phyloP scores from a whole-genome alignment of 1,140 invertebrate species.

The Brachionus calyciflorus region DNA sequence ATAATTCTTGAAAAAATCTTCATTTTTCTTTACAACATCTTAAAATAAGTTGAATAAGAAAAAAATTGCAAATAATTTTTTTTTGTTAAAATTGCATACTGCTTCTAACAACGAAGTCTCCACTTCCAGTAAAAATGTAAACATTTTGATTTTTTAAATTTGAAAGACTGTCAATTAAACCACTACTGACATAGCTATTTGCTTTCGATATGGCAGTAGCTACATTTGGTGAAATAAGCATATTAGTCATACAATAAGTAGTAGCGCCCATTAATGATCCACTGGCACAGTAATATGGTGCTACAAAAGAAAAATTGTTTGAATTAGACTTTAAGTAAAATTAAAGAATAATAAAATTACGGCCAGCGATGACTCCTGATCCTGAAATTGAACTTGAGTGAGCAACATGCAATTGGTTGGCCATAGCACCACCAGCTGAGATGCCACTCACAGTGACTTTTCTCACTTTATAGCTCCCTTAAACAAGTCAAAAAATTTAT shows the following conservation, averaged over 20 bases:
- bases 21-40: constrained; percentile 54
- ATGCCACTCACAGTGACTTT: constrained; percentile 60
- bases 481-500: neutral
- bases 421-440: constrained; percentile 60
- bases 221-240: constrained; percentile 49
- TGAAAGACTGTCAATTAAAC: constrained; percentile 53
- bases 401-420: constrained; percentile 60
- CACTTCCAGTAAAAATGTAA: constrained; percentile 57
- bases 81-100: too few relatives aligned
- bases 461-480: constrained; percentile 45
- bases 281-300: constrained; percentile 55
- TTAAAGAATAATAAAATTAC: constrained; percentile 49
- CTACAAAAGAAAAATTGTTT: constrained; percentile 49
- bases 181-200: neutral
- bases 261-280: constrained; percentile 50
- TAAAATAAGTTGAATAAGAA: constrained; percentile 28
- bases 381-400: constrained; percentile 57
- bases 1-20: constrained; percentile 46
- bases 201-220: constrained; percentile 46
- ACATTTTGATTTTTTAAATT: constrained; percentile 54
- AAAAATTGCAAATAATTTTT: too few relatives aligned
- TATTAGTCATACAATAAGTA: constrained; percentile 54
- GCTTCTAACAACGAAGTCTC: constrained; percentile 56
- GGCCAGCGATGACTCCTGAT: constrained; percentile 58
- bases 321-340: neutral